Evolutionary conservation across 2,888 invertebrate genomes (phyloP).

Genomic region (Trichopoda pennipes): DNA sequence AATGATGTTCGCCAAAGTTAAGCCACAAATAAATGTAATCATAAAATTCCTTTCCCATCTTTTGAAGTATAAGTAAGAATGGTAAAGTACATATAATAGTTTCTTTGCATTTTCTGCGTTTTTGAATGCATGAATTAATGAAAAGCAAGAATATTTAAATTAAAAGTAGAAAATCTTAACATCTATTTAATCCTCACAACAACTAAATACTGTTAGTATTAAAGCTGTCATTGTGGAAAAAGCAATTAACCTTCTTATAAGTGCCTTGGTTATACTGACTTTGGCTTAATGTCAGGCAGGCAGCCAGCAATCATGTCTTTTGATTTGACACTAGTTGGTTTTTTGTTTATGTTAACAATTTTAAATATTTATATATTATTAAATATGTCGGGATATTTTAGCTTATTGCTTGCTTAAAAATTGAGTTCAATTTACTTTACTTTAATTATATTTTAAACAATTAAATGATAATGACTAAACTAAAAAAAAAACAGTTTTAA

Average conservation of each 20-base stretch:
- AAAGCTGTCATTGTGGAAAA: slow-evolving; percentile 50
- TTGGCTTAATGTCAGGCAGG: slow-evolving; percentile 5
- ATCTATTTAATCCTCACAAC: slow-evolving; percentile 58
- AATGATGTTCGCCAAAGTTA: no score
- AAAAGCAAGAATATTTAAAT: not conserved
- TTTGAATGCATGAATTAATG: not conserved
- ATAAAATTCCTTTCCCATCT: no score
- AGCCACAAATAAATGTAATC: no score
- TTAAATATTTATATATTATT: slow-evolving; percentile 14
- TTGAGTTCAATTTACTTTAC: no score
- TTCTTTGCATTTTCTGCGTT: not conserved
- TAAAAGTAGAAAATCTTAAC: slow-evolving; percentile 45
- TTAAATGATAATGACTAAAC: slow-evolving; percentile 43
- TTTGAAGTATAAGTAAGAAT: not conserved
- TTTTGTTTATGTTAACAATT: not conserved
- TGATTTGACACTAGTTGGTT: slow-evolving; percentile 7
- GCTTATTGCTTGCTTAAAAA: no score
- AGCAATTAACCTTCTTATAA: slow-evolving; percentile 57
- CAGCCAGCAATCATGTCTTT: slow-evolving; percentile 19
- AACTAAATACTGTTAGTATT: slow-evolving; percentile 33
- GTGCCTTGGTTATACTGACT: slow-evolving; percentile 40
- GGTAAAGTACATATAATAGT: not conserved
- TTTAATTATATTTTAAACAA: slow-evolving; percentile 36
- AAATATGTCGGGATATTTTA: no score
- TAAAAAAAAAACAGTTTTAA: slow-evolving; percentile 36